These are phyloP conservation scores for Scytalopus superciliaris DNA, from an alignment of 2,113 vertebrate genomes.

Conservation along the genomic window DNA sequence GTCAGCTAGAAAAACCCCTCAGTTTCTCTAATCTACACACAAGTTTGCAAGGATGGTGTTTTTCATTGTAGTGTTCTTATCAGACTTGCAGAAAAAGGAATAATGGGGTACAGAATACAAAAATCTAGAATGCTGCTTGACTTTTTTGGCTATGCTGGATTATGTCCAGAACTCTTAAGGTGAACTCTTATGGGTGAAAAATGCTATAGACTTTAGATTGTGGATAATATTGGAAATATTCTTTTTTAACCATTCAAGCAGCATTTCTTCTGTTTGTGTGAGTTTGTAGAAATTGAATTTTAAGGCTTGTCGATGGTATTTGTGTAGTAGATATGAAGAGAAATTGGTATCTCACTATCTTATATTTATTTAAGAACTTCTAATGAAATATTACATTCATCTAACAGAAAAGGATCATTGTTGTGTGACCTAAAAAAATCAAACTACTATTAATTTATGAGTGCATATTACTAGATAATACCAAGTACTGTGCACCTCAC, in stretches of 20 bases:
- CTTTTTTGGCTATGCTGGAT: neutral
- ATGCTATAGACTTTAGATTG: neutral
- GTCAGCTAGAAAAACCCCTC: accelerated
- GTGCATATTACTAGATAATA: neutral
- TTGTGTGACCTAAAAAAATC: neutral
- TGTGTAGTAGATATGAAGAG: neutral
- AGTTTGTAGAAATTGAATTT: neutral
- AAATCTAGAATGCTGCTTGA: neutral
- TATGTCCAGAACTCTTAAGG: neutral
- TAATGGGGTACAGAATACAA: neutral
- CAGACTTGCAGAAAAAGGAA: neutral
- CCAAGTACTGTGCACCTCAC: neutral
- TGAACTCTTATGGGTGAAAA: neutral
- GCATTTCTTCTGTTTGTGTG: neutral
- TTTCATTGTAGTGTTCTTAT: neutral
- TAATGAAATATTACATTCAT: neutral
- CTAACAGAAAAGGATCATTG: neutral
- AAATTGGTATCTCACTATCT: neutral
- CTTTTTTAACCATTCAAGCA: neutral
- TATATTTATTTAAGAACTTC: neutral
- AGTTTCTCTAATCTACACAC: accelerated
- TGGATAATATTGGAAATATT: neutral
- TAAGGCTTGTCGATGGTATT: neutral
- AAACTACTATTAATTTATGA: neutral
- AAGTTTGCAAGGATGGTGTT: neutral